Evolutionary conservation across 1,140 invertebrate genomes (phyloP), one percentile per base, ranked within the genome.

Genomic region (Lineus longissimus): DNA sequence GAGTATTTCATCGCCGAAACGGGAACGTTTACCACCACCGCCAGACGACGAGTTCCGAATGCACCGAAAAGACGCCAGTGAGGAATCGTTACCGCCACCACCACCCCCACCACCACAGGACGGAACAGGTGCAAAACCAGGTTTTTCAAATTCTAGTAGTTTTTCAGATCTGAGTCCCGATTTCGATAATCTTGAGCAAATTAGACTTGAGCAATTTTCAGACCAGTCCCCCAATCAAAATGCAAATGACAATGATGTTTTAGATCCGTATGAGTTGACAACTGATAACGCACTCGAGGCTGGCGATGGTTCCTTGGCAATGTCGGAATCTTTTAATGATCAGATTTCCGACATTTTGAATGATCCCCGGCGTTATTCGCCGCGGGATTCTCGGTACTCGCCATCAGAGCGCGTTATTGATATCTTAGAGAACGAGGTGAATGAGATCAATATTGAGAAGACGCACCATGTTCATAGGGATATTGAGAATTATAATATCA

Each of bases 181-280:
- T 36, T 36, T 36, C 15, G 33, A 36, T 36, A 4, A 36, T 36
- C 33, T 36, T 36, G 33, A 36, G 33, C 33, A 36, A 36, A 36
- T 36, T 36, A 36, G 33, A 7, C 33, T 36, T 36, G 33, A 36
- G 33, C 33, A 36, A 36, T 36, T 36, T 36, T 55, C 43, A 29
- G 17, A 31, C 25, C 22, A 19, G 19, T 23, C 33, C 70, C 73
- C 75, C 73, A 76, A 80, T 76, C 75, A 79, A 75, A 76, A 76
- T 76, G 72, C 76, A 73, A 73, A 74, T 77, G 79, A 80, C 73
- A 77, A 73, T 75, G 78, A 77, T 65, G 62, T 62, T 23, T 51
- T 27, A 27, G n/a, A 19, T 19, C 47, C n/a, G 4, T 51, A 51
- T 51, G 47, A 51, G 25, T 27, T 51, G 25, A 51, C 47, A 9